Conservation (phyloP, 2,113 vertebrate genomes). For the Corvus moneduloides region DNA sequence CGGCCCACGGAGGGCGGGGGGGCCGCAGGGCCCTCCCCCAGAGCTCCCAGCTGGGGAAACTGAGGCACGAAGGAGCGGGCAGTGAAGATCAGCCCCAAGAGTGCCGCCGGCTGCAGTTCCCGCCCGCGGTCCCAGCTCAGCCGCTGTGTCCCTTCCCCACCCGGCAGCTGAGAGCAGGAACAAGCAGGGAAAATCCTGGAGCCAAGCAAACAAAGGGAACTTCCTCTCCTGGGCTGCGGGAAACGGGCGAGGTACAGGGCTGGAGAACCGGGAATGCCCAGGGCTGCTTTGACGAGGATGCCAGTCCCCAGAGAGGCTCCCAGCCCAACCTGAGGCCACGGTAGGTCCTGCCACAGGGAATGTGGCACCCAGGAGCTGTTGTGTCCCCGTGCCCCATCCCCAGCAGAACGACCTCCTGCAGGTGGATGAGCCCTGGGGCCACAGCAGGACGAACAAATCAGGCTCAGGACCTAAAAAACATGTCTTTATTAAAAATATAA, state of each 20-base stretch:
- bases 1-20: conserved; percentile 15
- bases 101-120: rapidly evolving
- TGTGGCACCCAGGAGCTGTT: rapidly evolving
- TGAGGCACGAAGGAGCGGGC: background rate
- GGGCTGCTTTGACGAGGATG: background rate
- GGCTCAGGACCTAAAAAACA: background rate
- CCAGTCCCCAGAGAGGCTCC: background rate
- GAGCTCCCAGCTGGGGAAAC: background rate
- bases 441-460: rapidly evolving
- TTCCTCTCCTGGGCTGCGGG: conserved; percentile 5
- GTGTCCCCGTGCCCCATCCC: background rate
- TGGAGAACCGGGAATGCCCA: background rate
- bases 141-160: rapidly evolving
- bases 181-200: background rate
- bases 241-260: background rate
- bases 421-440: background rate
- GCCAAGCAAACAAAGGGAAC: background rate
- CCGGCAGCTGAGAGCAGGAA: background rate
- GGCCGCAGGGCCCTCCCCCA: background rate
- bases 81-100: too few relatives aligned
- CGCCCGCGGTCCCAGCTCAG: rapidly evolving
- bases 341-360: background rate
- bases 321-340: rapidly evolving
- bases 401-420: rapidly evolving
- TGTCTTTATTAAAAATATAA: conserved; percentile 55